Base-by-base conservation (phyloP, 2,888 invertebrate genomes). In the Nomada lathburiana region DNA sequence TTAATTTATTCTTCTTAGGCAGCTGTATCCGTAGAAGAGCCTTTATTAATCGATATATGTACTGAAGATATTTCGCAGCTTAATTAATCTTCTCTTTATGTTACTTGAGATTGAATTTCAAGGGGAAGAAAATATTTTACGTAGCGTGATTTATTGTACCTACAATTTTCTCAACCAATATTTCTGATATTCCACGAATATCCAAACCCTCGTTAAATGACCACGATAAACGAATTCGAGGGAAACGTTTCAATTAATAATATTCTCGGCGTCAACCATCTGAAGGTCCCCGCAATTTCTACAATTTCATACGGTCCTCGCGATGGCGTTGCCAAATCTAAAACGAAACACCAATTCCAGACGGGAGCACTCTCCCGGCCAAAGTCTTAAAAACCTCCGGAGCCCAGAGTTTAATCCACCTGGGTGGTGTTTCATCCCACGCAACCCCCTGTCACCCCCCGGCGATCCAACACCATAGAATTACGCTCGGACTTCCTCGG, bases 391-490 rank as follows among this genome's bases (percentile, higher is more conserved):
- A 82, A 79, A 68, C 79, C 70, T 83, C 76, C 75, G 36, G 44
- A 71, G 36, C 81, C 76, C 75, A 42, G 44, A 71, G 44, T 75
- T 87, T 86, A 86, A 87, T 83, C 76, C 42, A 52, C 53, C 29
- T 59, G 36, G 13, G 63, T 26, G 67, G 65, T 23, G 74, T 50
- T 73, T 76, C 52, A 60, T 78, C 29, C 76, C n/a, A 29, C 50
- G 36, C 67, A 67, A 29, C n/a, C 42, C 47, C 63, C 42, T 36
- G 18, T 16, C 52, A 11, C 20, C 36, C 36, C 13, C 36, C 42
- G 20, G n/a, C 55, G 62, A 72, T 76, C 55, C 20, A 57, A 57
- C 65, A 62, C 63, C 82, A 70, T 29, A 62, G 64, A 85, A 86
- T 86, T 85, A 83, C 80, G 63, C 55, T 63, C 29, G 60, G 65